Percentiles rank a stretch among this genome's conserved stretches.
phyloP scores from a whole-genome alignment of 2,113 vertebrate genomes.

The Tricholaema leucomelas region DNA sequence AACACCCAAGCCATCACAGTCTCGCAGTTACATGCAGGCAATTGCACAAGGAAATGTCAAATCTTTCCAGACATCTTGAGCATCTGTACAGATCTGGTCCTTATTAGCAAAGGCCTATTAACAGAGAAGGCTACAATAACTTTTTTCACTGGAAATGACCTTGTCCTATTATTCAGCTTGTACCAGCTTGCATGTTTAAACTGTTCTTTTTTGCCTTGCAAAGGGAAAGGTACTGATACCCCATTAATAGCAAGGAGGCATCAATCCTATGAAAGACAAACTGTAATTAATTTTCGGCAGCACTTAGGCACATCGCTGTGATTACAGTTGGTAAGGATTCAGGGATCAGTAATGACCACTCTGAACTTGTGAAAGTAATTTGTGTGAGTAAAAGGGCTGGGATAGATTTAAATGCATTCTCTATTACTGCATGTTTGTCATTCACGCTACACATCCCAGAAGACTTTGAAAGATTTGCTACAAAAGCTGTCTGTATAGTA shows the following conservation, averaged over 20 bases:
- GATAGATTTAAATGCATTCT: not conserved
- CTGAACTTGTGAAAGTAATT: slow-evolving; percentile 26
- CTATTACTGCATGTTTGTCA: not conserved
- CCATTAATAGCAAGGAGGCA: not conserved
- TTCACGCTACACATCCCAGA: not conserved
- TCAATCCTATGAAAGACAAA: slow-evolving; percentile 9
- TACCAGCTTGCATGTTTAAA: not conserved
- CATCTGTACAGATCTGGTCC: not conserved
- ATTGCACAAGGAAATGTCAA: not conserved
- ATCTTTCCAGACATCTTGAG: slow-evolving; percentile 1
- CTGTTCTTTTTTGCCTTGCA: not conserved
- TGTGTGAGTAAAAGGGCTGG: not conserved
- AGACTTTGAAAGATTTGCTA: not conserved
- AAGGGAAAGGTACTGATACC: not conserved
- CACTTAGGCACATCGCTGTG: not conserved
- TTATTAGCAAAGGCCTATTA: slow-evolving; percentile 10
- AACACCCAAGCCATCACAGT: too few relatives aligned
- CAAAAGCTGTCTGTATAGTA: not conserved
- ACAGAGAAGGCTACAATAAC: not conserved
- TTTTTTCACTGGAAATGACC: slow-evolving; percentile 1
- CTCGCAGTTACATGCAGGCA: not conserved
- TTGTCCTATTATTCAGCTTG: not conserved
- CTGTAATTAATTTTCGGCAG: slow-evolving; percentile 36
- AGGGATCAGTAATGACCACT: slow-evolving; percentile 27
- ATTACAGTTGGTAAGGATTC: slow-evolving; percentile 12